Base-by-base conservation (phyloP, 2,888 invertebrate genomes). In the Anthophora plumipes region DNA sequence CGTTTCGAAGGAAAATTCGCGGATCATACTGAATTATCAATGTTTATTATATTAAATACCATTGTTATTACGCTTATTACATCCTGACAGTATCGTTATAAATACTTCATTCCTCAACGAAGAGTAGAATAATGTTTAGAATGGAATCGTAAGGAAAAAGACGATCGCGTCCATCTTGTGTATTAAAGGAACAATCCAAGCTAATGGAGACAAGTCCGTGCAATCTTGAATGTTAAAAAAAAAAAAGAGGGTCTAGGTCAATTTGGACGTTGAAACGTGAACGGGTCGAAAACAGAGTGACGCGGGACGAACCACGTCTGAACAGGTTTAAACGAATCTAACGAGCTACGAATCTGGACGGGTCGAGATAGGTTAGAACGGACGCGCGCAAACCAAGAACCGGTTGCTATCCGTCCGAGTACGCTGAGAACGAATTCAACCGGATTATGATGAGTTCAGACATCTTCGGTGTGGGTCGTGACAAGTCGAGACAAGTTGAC, bases 401-500 rank as follows among this genome's bases (percentile, higher is more conserved):
- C 77, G 78, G 78, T 79, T 70, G 77, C 37, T 68, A 77, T 9
- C 68, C 59, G 55, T 68, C 57, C 43, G 50, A 17, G 43, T 25
- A 17, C 7, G 48, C 77, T 17, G 59, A 79, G 66, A 57, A 54
- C 57, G 59, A 77, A 70, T 79, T 60, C 77, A 59, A 46, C 22
- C 46, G 69, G 77, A 70, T 79, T 77, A 59, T 69, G 77, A 77
- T 66, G 78, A 60, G 78, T 77, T 66, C 78, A 17, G 77, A 54
- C 77, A 11, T 64, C 39, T 39, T 71, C 43, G 64, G 64, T 48
- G 78, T 70, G 39, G 64, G 64, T 64, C 52, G 64, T 66, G 77
- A 70, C 77, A 63, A 57, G 67, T 37, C 48, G 48, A 55, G 77
- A 77, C 68, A 79, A 57, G 59, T 52, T 77, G 78, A 79, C 68